Evolutionary conservation across 2,113 vertebrate species (phyloP).

Genomic region (Todiramphus chloris): DNA sequence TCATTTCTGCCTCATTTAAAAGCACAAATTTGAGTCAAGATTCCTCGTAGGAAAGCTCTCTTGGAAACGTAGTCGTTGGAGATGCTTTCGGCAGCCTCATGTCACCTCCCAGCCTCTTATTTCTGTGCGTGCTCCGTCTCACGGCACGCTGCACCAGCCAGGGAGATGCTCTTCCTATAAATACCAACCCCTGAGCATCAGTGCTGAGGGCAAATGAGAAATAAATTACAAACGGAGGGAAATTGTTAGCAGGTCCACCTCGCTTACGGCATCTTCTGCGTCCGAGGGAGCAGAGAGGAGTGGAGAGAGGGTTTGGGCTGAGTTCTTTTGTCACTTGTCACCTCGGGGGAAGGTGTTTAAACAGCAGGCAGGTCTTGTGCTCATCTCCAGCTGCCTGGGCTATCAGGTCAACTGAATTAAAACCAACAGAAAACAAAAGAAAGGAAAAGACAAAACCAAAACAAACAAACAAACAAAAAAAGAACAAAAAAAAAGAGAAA

Average conservation of each 20-base stretch:
- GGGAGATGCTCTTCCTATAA: background rate
- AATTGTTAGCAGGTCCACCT: background rate
- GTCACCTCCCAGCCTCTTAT: background rate
- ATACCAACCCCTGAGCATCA: background rate
- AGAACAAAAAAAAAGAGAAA: no score
- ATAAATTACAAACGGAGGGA: background rate
- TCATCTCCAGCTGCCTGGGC: background rate
- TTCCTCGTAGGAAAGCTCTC: background rate
- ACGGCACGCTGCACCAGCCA: background rate
- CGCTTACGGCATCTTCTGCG: background rate
- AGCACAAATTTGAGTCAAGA: background rate
- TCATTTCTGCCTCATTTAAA: background rate
- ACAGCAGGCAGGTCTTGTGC: background rate
- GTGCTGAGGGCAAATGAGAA: background rate
- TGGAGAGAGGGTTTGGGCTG: background rate
- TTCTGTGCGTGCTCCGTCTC: background rate
- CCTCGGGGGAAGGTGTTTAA: background rate
- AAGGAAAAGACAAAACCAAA: no score
- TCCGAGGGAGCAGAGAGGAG: background rate
- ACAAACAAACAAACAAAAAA: background rate
- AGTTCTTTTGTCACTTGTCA: background rate
- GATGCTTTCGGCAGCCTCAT: background rate
- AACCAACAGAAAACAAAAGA: background rate
- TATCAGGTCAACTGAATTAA: background rate
- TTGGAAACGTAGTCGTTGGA: background rate